These are phyloP conservation scores for Euphysa ruthae DNA, from an alignment of 30 jellyfish, hydroid and myxozoan species.

Conservation along the genomic window DNA sequence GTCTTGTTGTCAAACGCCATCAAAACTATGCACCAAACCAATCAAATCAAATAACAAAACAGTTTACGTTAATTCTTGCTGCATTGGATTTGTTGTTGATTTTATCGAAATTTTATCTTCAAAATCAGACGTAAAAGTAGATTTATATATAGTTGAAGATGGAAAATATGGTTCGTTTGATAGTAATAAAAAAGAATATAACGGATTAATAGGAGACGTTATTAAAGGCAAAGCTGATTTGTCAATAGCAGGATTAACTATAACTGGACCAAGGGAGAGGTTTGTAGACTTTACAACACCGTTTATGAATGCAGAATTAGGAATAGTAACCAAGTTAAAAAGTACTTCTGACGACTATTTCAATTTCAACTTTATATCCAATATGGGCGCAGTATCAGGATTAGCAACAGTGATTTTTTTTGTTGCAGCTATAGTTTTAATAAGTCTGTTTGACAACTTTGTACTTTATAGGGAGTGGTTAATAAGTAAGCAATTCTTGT, in stretches of 20 bases:
- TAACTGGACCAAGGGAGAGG: slow-evolving; percentile 24
- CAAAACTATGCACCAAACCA: slow-evolving; percentile 3
- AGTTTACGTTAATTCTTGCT: slow-evolving; percentile 47
- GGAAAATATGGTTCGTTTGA: slow-evolving; percentile 62
- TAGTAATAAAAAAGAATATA: slow-evolving; percentile 28
- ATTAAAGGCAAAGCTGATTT: slow-evolving; percentile 58
- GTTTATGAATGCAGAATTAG: slow-evolving; percentile 36
- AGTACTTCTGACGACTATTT: background rate
- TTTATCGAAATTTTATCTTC: slow-evolving; percentile 15
- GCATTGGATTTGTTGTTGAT: slow-evolving; percentile 74
- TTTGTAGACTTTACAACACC: slow-evolving; percentile 63
- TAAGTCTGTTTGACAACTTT: slow-evolving; percentile 48
- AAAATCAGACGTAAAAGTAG: slow-evolving; percentile 20
- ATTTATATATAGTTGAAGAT: slow-evolving; percentile 62
- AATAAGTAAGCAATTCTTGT: slow-evolving; percentile 6
- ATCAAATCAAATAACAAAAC: background rate
- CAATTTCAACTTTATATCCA: slow-evolving; percentile 18
- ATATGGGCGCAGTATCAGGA: slow-evolving; percentile 14
- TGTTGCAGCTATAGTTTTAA: slow-evolving; percentile 26
- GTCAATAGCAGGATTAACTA: slow-evolving; percentile 70
- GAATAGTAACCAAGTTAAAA: slow-evolving; percentile 12
- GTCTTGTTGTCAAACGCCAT: background rate
- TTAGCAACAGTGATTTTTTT: slow-evolving; percentile 22
- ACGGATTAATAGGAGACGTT: slow-evolving; percentile 78
- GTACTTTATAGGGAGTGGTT: slow-evolving; percentile 21